These are phyloP conservation scores for Parnassius apollo DNA, from an alignment of 2,888 invertebrate genomes.

Conservation along the genomic window DNA sequence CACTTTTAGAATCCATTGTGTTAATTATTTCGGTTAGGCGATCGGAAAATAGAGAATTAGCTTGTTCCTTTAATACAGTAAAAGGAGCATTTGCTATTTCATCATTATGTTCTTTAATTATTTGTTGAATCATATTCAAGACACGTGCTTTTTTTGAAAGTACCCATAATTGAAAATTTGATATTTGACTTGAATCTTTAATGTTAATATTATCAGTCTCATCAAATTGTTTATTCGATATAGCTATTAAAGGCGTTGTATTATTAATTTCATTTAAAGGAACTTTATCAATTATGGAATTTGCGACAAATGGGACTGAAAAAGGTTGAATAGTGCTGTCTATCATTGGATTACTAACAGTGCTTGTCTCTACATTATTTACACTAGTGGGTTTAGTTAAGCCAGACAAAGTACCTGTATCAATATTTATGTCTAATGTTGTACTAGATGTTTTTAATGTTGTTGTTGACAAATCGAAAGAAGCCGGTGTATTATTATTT, in stretches of 20 bases:
- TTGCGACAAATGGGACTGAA: slow-evolving; percentile 61
- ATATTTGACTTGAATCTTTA: slow-evolving; percentile 56
- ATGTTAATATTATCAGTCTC: slow-evolving; percentile 43
- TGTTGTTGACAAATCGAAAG: slow-evolving; percentile 25
- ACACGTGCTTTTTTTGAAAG: slow-evolving; percentile 75
- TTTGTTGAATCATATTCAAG: slow-evolving; percentile 74
- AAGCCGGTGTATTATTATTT: slow-evolving; percentile 27
- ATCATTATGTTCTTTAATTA: slow-evolving; percentile 68
- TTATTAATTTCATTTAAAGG: slow-evolving; percentile 38
- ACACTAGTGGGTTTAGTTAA: slow-evolving; percentile 36
- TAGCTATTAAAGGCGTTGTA: slow-evolving; percentile 36
- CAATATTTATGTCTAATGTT: slow-evolving; percentile 21
- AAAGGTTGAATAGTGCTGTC: slow-evolving; percentile 48
- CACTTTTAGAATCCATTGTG: slow-evolving; percentile 58
- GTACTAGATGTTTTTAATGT: slow-evolving; percentile 31
- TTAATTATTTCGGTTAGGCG: slow-evolving; percentile 66
- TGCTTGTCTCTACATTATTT: slow-evolving; percentile 39
- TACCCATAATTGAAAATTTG: slow-evolving; percentile 67
- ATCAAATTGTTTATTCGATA: slow-evolving; percentile 37
- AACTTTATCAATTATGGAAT: slow-evolving; percentile 55
- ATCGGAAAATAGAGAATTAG: slow-evolving; percentile 55
- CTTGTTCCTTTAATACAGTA: slow-evolving; percentile 51
- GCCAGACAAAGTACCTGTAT: slow-evolving; percentile 44
- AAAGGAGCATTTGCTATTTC: slow-evolving; percentile 64
- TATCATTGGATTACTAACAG: slow-evolving; percentile 35